Conservation (phyloP, 2,797 vertebrate species). For the Leptodactylus fallax region DNA sequence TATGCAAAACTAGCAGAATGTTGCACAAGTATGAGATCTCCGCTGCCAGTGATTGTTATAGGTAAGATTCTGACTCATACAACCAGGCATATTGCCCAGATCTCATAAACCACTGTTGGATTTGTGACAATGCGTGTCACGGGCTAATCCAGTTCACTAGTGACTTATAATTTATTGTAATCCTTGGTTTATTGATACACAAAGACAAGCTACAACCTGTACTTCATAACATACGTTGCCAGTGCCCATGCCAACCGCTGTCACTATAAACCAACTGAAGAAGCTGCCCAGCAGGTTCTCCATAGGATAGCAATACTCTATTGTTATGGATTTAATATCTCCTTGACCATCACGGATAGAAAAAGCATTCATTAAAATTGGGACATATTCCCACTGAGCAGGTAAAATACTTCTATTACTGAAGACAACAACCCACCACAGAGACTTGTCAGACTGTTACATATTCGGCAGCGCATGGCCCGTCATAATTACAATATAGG, state of each 20-base stretch:
- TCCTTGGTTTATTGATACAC: background rate
- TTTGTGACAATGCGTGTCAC: background rate
- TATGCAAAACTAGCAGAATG: background rate
- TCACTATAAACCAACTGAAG: background rate
- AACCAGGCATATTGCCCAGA: background rate
- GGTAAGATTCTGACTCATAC: constrained; percentile 31
- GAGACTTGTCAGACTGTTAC: background rate
- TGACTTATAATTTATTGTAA: background rate
- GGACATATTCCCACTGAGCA: background rate
- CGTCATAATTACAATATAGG: background rate
- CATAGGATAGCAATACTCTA: background rate
- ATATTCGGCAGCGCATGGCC: background rate
- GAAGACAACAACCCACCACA: background rate
- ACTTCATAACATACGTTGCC: background rate
- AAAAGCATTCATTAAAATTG: background rate
- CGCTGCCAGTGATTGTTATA: constrained; percentile 50
- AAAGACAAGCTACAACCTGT: constrained; percentile 19
- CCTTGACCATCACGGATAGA: background rate
- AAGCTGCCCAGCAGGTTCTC: constrained; percentile 8
- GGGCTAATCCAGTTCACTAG: background rate
- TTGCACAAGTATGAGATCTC: background rate
- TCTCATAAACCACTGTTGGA: background rate
- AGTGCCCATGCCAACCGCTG: background rate
- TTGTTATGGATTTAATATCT: background rate
- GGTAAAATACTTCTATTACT: background rate